Base-by-base conservation (phyloP, 2,888 invertebrate genomes). In the Acleris holmiana region DNA sequence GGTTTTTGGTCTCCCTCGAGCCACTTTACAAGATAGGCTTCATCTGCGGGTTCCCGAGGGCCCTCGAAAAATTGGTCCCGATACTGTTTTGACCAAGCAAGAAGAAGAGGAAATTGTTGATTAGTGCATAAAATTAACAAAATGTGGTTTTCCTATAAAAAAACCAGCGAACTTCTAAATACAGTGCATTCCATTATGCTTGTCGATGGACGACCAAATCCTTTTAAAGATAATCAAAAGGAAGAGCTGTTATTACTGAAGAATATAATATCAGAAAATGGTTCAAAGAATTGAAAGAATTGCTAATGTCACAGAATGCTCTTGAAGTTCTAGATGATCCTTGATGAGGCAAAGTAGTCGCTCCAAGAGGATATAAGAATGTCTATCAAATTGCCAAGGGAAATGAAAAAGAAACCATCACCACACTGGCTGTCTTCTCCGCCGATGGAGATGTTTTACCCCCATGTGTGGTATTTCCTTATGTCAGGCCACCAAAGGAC, bases 361-460 rank as follows among this genome's bases (percentile, higher is more conserved):
- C 66, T 17, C 69, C 71, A 17, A 74, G 68, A 54, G 73, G 73
- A 29, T 68, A 46, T 18, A 67, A 60, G 46, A 73, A 70, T 67
- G 17, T 67, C 1, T 61, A 73, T 63, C 21, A 64, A 23, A 58
- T 72, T 41, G 67, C 64, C 54, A 56, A 50, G 19, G 68, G 72
- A 4, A 74, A 73, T 19, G 76, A 77, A 66, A 80, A 79, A 70
- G 75, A 75, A 15, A 74, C 67, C 41, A n/a, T 79, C n/a, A 80
- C 78, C 4, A 75, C 78, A 1, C 49, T 80, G 13, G 56, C 76
- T 10, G 68, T 64, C 8, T 73, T 78, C 49, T 64, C 66, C 53
- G 79, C 78, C 10, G 46, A 17, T 57, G 70, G 77, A 5, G 46
- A 73, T 19, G 62, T 74, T 13, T 69, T 66, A 23, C 72, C 71